These are phyloP conservation scores for Ibycter americanus DNA, from an alignment of 2,797 vertebrate species.

Conservation along the genomic window DNA sequence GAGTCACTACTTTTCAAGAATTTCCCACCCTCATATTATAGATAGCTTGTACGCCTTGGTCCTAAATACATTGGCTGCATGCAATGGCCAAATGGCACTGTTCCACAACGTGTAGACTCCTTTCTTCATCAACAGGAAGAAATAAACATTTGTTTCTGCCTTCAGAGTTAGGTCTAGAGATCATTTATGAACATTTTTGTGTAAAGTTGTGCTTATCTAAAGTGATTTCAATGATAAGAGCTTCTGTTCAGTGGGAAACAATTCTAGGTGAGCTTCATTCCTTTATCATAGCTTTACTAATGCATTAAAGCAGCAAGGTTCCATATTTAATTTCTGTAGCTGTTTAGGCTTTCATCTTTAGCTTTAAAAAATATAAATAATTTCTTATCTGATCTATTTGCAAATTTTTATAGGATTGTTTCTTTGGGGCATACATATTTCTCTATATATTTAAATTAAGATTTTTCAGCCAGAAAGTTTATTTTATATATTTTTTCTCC, in stretches of 20 bases:
- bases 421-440: neutral
- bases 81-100: neutral
- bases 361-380: neutral
- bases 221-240: neutral
- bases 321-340: neutral
- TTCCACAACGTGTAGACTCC: rapidly evolving
- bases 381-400: neutral
- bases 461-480: neutral
- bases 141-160: neutral
- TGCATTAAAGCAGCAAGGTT: neutral
- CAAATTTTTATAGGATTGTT: neutral
- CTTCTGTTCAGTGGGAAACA: neutral
- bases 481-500: neutral
- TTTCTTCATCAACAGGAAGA: neutral
- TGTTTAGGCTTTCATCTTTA: neutral
- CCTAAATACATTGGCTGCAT: neutral
- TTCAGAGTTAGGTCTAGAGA: neutral
- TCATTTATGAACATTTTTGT: neutral
- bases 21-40: neutral
- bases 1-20: neutral
- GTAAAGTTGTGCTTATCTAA: neutral
- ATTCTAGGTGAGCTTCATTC: neutral
- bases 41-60: neutral
- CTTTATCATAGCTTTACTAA: neutral
- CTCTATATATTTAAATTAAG: neutral